Percentiles rank a stretch among this genome's conserved stretches.
Conservation (phyloP, 2,113 vertebrate genomes). For the Hippocampus abdominalis region DNA sequence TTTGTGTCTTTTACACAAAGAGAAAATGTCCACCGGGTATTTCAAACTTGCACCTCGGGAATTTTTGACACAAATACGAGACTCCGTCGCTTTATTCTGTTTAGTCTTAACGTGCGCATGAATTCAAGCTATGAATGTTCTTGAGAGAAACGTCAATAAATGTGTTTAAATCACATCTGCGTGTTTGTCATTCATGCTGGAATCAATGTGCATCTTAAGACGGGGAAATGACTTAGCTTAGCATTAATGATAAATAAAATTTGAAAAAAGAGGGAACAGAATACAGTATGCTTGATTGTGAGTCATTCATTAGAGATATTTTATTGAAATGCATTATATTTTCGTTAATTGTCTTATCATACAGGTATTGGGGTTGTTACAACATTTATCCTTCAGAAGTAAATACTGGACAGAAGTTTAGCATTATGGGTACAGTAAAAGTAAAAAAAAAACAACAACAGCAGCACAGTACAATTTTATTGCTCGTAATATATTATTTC, state of each 20-base stretch:
- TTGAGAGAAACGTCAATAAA: slow-evolving; percentile 31
- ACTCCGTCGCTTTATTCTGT: not conserved
- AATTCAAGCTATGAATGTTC: slow-evolving; percentile 7
- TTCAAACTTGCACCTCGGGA: slow-evolving; percentile 30
- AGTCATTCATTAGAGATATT: not conserved
- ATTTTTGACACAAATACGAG: slow-evolving; percentile 13
- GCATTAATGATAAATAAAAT: not conserved
- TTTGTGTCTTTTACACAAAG: not conserved
- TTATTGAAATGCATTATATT: not conserved
- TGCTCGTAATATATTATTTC: not conserved
- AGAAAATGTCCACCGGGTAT: slow-evolving; percentile 28
- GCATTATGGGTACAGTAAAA: not conserved
- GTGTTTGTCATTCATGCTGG: slow-evolving; percentile 13
- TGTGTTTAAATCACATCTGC: slow-evolving; percentile 21
- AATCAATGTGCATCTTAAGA: slow-evolving; percentile 2
- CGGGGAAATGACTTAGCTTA: not conserved
- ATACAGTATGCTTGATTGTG: not conserved
- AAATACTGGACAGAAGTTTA: not conserved
- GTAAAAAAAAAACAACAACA: slow-evolving; percentile 9
- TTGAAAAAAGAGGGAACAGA: not conserved
- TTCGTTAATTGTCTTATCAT: not conserved
- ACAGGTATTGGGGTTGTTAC: not conserved
- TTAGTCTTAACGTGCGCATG: not conserved
- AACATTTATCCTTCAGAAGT: not conserved
- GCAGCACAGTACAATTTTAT: slow-evolving; percentile 5